A percentile compares a stretch with the other conserved stretches of the same genome.
phyloP scores from a whole-genome alignment of 2,113 vertebrate genomes.

The Oreochromis tanganicae region DNA sequence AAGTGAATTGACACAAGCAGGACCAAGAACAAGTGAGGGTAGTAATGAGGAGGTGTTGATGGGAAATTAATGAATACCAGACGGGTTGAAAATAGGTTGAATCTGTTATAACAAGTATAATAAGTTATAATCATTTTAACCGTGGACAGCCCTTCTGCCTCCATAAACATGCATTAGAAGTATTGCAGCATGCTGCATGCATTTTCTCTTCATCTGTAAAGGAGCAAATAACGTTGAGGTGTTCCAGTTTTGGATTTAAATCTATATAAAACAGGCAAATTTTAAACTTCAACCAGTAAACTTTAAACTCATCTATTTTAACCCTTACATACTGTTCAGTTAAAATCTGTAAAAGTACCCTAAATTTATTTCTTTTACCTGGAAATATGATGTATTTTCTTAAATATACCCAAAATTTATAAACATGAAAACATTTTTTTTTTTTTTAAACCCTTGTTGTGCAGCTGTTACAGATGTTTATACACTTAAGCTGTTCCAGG shows the following conservation, averaged over 20 bases:
- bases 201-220: background rate
- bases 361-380: background rate
- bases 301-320: fast-evolving
- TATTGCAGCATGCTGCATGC: background rate
- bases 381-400: background rate
- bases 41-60: background rate
- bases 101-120: background rate
- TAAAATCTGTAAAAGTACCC: background rate
- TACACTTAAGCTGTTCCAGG: background rate
- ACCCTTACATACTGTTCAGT: background rate
- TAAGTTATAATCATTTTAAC: background rate
- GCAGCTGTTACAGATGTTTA: background rate
- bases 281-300: background rate
- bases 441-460: background rate
- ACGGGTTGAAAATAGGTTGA: background rate
- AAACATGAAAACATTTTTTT: background rate
- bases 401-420: background rate
- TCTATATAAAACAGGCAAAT: background rate
- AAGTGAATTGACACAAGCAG: background rate
- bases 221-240: background rate
- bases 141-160: background rate
- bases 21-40: background rate
- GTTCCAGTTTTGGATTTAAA: background rate
- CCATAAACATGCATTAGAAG: background rate
- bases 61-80: background rate